Conservation (phyloP, 2,113 vertebrate species). For the Forbesichthys papilliferus region DNA sequence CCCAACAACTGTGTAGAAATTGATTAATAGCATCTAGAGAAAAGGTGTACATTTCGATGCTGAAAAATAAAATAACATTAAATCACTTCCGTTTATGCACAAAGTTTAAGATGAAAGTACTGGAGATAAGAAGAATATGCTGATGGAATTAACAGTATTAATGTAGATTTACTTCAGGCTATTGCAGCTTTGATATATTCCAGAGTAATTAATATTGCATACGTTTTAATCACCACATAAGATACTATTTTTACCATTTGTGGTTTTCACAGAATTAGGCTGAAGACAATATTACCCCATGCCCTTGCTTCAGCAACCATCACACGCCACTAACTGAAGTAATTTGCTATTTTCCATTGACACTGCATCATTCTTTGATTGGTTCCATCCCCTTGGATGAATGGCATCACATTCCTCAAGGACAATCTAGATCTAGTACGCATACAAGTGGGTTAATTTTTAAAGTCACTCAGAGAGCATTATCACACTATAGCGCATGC, state of each 20-base stretch:
- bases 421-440: constrained; percentile 32
- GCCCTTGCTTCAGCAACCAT: constrained; percentile 18
- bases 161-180: constrained; percentile 64
- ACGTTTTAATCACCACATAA: constrained; percentile 62
- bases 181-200: constrained; percentile 70
- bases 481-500: constrained; percentile 28
- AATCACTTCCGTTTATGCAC: constrained; percentile 44
- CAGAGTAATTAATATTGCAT: constrained; percentile 74
- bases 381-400: constrained; percentile 41
- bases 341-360: constrained; percentile 36
- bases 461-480: constrained; percentile 67
- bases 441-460: constrained; percentile 72
- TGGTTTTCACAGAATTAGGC: constrained; percentile 34
- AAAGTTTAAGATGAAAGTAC: constrained; percentile 58
- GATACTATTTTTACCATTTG: neutral
- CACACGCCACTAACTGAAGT: no score
- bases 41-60: neutral
- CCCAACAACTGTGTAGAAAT: neutral
- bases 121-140: constrained; percentile 36
- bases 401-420: constrained; percentile 37
- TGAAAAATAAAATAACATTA: constrained; percentile 44
- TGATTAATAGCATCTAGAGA: neutral
- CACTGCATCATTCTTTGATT: constrained; percentile 36
- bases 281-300: constrained; percentile 36
- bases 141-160: constrained; percentile 65